Evolutionary conservation across 1,140 invertebrate genomes (phyloP).

Genomic region (Solenopsis fugax): DNA sequence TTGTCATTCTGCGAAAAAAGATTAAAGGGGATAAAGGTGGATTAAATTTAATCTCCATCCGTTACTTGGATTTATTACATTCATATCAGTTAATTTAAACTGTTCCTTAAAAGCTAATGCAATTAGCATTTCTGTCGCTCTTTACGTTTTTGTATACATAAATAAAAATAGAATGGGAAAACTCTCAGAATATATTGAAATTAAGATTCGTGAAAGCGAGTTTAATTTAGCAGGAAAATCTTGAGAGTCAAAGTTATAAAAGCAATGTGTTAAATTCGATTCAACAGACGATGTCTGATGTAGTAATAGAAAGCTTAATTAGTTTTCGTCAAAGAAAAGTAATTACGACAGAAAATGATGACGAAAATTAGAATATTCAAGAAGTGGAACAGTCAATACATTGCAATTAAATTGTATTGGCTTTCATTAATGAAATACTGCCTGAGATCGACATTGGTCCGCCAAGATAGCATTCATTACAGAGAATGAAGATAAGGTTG

Average conservation of each 20-base stretch:
- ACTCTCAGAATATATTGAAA: background rate
- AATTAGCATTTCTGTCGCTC: background rate
- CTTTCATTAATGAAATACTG: slow-evolving; percentile 65
- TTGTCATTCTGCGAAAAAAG: background rate
- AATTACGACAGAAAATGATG: background rate
- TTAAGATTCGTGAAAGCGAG: background rate
- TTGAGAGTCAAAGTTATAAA: background rate
- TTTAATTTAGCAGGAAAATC: slow-evolving; percentile 7
- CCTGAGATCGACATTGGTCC: slow-evolving; percentile 54
- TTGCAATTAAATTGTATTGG: slow-evolving; percentile 51
- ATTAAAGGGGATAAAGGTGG: background rate
- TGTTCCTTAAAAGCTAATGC: background rate
- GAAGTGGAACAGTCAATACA: slow-evolving; percentile 37
- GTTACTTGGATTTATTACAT: background rate
- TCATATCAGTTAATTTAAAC: background rate
- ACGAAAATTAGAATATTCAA: slow-evolving; percentile 39
- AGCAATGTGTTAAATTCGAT: background rate
- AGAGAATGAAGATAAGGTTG: slow-evolving; percentile 10
- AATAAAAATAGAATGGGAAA: background rate
- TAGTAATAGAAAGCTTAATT: slow-evolving; percentile 24
- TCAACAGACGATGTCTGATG: background rate
- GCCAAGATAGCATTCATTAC: slow-evolving; percentile 72
- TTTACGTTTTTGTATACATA: background rate
- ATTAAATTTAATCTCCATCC: background rate
- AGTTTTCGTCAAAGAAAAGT: background rate